Conservation (phyloP, 2,113 vertebrate species). For the Galemys pyrenaicus region DNA sequence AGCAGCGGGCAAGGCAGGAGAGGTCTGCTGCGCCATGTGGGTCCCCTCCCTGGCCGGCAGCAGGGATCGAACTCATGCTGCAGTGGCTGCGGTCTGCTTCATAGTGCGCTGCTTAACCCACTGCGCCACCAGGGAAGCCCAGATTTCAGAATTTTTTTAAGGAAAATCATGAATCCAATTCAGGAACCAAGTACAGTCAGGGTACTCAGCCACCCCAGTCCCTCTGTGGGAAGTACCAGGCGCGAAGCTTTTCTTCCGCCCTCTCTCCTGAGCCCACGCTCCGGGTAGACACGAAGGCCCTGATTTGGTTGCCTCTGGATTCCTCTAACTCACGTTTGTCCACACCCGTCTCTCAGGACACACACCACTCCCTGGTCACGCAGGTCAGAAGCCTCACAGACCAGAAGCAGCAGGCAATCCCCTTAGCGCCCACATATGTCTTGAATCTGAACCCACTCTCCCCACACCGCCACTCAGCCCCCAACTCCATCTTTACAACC, state of each 20-base stretch:
- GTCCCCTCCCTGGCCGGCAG: too few species aligned
- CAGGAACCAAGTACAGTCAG: neutral
- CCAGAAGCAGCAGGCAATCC: neutral
- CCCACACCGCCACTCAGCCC: accelerated
- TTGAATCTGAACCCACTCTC: too few species aligned
- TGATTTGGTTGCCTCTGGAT: neutral
- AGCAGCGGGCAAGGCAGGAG: too few species aligned
- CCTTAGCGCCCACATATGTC: neutral
- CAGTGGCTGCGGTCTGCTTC: too few species aligned
- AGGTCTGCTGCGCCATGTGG: too few species aligned
- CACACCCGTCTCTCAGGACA: neutral
- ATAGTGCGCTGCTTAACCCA: too few species aligned
- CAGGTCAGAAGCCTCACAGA: neutral
- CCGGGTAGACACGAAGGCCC: too few species aligned
- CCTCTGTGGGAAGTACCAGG: accelerated
- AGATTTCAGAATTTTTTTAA: too few species aligned
- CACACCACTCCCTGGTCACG: neutral
- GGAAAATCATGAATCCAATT: neutral
- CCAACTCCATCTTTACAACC: neutral
- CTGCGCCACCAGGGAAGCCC: too few species aligned
- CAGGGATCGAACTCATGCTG: too few species aligned
- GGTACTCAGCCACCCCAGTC: too few species aligned
- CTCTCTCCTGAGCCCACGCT: neutral
- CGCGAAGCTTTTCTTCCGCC: too few species aligned
- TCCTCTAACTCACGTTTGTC: neutral